Evolutionary conservation across 2,113 vertebrate genomes (phyloP).

Genomic region (Ciconia maguari): DNA sequence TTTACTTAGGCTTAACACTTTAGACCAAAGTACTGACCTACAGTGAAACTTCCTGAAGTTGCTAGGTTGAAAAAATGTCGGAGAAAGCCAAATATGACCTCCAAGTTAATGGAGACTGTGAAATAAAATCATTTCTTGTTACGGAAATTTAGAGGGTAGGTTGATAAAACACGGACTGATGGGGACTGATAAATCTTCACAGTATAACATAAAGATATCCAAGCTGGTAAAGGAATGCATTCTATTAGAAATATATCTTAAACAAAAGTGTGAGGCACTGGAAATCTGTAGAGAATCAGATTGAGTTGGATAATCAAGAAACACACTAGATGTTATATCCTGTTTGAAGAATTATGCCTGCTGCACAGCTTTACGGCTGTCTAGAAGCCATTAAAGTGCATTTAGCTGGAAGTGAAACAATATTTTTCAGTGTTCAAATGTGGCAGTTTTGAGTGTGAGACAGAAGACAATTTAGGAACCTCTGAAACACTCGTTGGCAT

Average conservation of each 20-base stretch:
- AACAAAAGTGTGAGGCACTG: background rate
- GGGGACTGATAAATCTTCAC: background rate
- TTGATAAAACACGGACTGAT: background rate
- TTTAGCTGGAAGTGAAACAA: conserved; percentile 55
- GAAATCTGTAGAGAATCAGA: conserved; percentile 28
- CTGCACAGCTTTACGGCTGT: conserved; percentile 25
- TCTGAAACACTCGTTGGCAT: background rate
- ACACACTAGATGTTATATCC: background rate
- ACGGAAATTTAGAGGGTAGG: background rate
- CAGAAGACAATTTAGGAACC: conserved; percentile 60
- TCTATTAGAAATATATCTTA: background rate
- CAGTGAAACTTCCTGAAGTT: background rate
- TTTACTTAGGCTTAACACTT: background rate
- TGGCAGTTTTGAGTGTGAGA: conserved; percentile 56
- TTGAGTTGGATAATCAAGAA: conserved; percentile 40
- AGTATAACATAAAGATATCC: background rate
- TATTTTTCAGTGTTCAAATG: conserved; percentile 56
- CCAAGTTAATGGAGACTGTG: background rate
- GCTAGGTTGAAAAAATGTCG: background rate
- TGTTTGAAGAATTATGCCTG: conserved; percentile 45
- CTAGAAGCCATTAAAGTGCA: conserved; percentile 37
- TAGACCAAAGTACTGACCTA: background rate
- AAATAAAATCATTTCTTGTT: background rate
- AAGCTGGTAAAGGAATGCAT: background rate
- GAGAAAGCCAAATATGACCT: background rate